Evolutionary conservation across 2,888 invertebrate genomes (phyloP), one percentile per base, ranked within the genome.

Genomic region (Crioceris asparagi): DNA sequence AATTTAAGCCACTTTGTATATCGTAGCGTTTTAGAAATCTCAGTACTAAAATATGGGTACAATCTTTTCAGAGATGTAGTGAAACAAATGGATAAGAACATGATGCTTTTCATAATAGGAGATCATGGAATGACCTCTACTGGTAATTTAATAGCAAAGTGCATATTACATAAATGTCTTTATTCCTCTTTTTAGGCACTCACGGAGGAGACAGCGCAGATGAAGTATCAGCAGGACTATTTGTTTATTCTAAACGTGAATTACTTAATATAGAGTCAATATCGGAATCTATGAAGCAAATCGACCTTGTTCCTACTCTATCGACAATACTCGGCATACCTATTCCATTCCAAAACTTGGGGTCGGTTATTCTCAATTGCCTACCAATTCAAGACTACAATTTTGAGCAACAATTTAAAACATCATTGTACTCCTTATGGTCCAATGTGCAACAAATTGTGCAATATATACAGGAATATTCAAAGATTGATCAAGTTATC

Each of bases 91-190:
- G 77, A 79, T 46, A 65, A 77, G 19, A 79, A 91, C 54, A 87
- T 84, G 2, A 67, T 93, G 32, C 67, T 98, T 19, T 77, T 91
- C 61, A 85, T 97, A 2, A 72, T 97, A 57, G 96, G 97, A 6
- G 98, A 98, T 64, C 98, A 98, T 71, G 98, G 98, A 32, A 98
- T 97, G 97, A 97, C 97, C 7, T 70, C 74, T 35, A 82, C 83
- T 56, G 88, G 83, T 76, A 64, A 43, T n/a, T n/a, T n/a, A n/a
- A n/a, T n/a, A n/a, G n/a, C n/a, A n/a, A n/a, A n/a, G n/a, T n/a
- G n/a, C n/a, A n/a, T n/a, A n/a, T n/a, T n/a, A n/a, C n/a, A n/a
- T n/a, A n/a, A n/a, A n/a, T n/a, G n/a, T n/a, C n/a, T n/a, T n/a
- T n/a, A n/a, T n/a, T n/a, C n/a, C n/a, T n/a, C n/a, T n/a, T 58